Evolutionary conservation across 2,888 invertebrate species (phyloP).

Genomic region (Mimas tiliae): DNA sequence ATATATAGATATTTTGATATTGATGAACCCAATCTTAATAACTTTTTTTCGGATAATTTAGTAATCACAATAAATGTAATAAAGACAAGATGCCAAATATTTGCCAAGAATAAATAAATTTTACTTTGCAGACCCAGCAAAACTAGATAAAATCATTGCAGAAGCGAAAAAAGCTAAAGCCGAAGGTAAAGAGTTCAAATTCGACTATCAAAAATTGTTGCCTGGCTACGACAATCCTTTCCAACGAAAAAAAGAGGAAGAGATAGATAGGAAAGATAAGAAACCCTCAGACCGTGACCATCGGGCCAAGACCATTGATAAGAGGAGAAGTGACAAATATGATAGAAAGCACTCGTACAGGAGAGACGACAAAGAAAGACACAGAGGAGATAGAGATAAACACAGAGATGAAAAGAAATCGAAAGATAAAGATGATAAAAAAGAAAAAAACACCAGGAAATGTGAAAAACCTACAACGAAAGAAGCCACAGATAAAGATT

Average conservation of each 20-base stretch:
- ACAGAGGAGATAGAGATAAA: conserved; percentile 42
- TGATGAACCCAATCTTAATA: too few relatives aligned
- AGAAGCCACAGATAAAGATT: conserved; percentile 37
- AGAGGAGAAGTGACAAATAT: conserved; percentile 40
- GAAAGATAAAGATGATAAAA: conserved; percentile 41
- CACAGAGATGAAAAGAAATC: conserved; percentile 36
- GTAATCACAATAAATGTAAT: too few relatives aligned
- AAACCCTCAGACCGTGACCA: conserved; percentile 46
- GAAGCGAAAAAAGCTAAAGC: conserved; percentile 75
- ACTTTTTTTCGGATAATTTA: too few relatives aligned
- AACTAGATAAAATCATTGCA: conserved; percentile 73
- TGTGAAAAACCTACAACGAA: not conserved
- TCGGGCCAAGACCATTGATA: conserved; percentile 33
- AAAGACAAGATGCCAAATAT: too few relatives aligned
- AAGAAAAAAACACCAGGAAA: conserved; percentile 39
- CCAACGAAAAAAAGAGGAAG: conserved; percentile 65
- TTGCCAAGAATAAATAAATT: conserved; percentile 9
- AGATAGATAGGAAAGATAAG: conserved; percentile 40
- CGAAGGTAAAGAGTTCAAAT: conserved; percentile 75
- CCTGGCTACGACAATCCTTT: conserved; percentile 79
- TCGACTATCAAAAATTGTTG: conserved; percentile 72
- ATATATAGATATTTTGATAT: too few relatives aligned
- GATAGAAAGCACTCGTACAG: conserved; percentile 41
- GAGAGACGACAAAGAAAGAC: conserved; percentile 39
- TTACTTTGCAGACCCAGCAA: conserved; percentile 63